phyloP scores from a whole-genome alignment of 2,113 vertebrate genomes.

The Rattus rattus region DNA sequence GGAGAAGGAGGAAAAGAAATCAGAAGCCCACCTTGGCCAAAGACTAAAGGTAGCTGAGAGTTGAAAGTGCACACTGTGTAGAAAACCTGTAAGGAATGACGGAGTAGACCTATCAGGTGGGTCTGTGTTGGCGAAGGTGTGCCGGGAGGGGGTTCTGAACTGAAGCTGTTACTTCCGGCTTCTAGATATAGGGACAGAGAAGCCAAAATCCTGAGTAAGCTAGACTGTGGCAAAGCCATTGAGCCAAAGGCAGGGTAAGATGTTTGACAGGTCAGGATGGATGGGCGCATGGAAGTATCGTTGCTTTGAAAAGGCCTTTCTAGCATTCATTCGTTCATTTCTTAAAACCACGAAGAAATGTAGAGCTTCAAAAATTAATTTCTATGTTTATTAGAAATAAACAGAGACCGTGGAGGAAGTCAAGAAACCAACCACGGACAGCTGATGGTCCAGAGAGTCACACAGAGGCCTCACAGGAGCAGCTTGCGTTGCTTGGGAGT shows the following conservation, averaged over 20 bases:
- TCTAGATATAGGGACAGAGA: conserved; percentile 44
- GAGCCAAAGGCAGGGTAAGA: background rate
- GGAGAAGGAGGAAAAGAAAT: conserved; percentile 81
- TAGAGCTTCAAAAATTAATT: background rate
- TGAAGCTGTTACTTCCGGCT: conserved; percentile 77
- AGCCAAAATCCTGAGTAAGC: background rate
- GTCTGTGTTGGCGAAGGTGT: background rate
- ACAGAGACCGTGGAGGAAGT: background rate
- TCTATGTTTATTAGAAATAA: background rate
- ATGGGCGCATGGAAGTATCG: background rate
- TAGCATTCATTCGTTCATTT: background rate
- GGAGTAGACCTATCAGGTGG: background rate
- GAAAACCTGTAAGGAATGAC: conserved; percentile 10
- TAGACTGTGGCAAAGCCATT: conserved; percentile 2
- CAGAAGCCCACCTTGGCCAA: conserved; percentile 79
- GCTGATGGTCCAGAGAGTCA: too few relatives aligned
- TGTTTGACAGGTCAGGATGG: background rate
- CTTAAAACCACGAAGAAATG: background rate
- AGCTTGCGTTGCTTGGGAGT: background rate
- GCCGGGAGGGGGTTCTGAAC: conserved; percentile 53
- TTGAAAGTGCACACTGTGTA: conserved; percentile 82
- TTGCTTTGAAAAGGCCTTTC: background rate
- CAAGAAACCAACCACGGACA: background rate
- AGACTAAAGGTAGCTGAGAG: conserved; percentile 84
- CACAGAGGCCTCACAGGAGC: rapidly evolving